A percentile compares a stretch with the other conserved stretches of the same genome.
phyloP scores from a whole-genome alignment of 1,140 invertebrate species.

The Asbolus verrucosus region DNA sequence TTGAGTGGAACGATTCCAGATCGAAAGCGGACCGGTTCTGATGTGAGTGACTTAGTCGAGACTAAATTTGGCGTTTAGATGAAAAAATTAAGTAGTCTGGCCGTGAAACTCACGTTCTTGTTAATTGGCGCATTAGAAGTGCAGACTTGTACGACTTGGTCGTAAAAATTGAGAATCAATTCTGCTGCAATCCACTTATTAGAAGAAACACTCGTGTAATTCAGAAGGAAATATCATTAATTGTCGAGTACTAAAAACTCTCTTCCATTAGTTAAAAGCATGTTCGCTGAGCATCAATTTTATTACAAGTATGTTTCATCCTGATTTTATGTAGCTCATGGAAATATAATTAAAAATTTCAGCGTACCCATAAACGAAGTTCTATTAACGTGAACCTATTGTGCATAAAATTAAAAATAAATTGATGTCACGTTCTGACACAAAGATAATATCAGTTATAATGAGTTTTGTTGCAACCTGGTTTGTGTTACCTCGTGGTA shows the following conservation, averaged over 20 bases:
- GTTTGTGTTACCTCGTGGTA: constrained; percentile 13
- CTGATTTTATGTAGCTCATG: not conserved
- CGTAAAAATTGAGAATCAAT: constrained; percentile 20
- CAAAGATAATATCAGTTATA: constrained; percentile 39
- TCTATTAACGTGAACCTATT: constrained; percentile 16
- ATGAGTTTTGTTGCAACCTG: constrained; percentile 17
- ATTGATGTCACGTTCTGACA: constrained; percentile 35
- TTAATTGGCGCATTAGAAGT: constrained; percentile 23
- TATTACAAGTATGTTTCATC: constrained; percentile 3
- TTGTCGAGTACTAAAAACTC: not conserved
- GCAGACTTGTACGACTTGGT: not conserved
- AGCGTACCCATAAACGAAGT: not conserved
- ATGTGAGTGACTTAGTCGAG: not conserved
- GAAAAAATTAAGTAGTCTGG: constrained; percentile 26
- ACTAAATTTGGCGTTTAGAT: constrained; percentile 21
- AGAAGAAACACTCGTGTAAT: not conserved
- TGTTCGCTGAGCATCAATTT: constrained; percentile 1
- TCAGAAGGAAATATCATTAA: not conserved
- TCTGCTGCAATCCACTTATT: constrained; percentile 5
- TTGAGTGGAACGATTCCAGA: too few species aligned
- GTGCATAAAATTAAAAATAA: constrained; percentile 37
- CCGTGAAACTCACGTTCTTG: constrained; percentile 5
- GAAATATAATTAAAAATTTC: constrained; percentile 35
- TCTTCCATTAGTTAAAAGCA: not conserved
- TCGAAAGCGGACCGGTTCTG: constrained; percentile 5